phyloP scores from a whole-genome alignment of 2,888 invertebrate genomes.

The Podotricha telesiphe region DNA sequence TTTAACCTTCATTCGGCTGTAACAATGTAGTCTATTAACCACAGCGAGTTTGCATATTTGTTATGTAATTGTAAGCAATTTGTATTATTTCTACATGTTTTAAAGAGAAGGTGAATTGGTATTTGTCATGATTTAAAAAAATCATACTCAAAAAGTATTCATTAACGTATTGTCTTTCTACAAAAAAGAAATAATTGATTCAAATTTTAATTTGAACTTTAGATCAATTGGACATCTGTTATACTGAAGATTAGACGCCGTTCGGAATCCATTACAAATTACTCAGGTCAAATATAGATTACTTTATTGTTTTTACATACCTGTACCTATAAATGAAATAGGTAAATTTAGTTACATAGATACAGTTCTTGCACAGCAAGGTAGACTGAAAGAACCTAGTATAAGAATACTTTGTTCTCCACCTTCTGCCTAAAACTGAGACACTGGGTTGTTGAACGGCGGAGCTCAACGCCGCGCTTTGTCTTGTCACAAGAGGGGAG shows the following conservation, averaged over 20 bases:
- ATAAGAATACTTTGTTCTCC: too few relatives aligned
- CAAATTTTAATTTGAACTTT: not conserved
- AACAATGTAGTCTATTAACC: slow-evolving; percentile 23
- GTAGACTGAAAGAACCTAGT: too few relatives aligned
- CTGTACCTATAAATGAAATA: too few relatives aligned
- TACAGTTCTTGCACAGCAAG: too few relatives aligned
- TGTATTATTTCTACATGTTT: not conserved
- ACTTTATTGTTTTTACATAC: too few relatives aligned
- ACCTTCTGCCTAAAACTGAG: too few relatives aligned
- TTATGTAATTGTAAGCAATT: slow-evolving; percentile 21
- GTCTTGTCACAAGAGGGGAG: too few relatives aligned
- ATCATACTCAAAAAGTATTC: not conserved
- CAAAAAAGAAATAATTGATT: not conserved
- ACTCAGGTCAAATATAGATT: not conserved
- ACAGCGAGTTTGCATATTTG: slow-evolving; percentile 15
- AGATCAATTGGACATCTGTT: not conserved
- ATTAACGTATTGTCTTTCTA: not conserved
- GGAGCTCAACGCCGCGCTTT: too few relatives aligned
- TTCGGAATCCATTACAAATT: not conserved
- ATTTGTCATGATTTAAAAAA: not conserved
- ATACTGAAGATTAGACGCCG: not conserved
- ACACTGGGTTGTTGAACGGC: too few relatives aligned
- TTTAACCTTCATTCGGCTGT: slow-evolving; percentile 37
- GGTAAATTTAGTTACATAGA: too few relatives aligned
- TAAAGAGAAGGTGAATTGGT: not conserved